phyloP scores from a whole-genome alignment of 2,888 invertebrate genomes.

The Caenorhabditis parvicauda region DNA sequence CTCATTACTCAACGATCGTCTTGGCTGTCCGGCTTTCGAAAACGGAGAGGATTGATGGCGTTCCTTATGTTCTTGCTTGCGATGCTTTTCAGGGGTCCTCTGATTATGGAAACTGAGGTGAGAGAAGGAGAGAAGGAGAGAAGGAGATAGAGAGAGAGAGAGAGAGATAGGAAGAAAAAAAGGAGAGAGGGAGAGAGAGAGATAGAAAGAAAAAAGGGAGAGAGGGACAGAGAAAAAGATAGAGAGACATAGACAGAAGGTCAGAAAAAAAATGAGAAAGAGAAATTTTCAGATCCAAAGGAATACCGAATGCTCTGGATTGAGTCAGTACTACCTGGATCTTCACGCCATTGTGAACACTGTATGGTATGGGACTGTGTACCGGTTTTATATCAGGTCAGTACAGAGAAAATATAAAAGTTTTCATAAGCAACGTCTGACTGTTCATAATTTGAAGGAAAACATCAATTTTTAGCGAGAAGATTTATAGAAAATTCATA shows the following conservation, averaged over 20 bases:
- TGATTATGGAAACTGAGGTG: slow-evolving; percentile 51
- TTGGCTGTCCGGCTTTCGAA: slow-evolving; percentile 30
- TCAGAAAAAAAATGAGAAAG: neutral
- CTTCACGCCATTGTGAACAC: slow-evolving; percentile 42
- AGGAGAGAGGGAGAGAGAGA: no score
- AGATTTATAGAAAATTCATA: no score
- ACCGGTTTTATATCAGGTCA: slow-evolving; percentile 39
- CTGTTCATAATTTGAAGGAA: neutral
- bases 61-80: slow-evolving; percentile 44
- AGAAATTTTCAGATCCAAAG: slow-evolving; percentile 30
- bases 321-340: slow-evolving; percentile 45
- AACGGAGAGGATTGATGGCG: slow-evolving; percentile 41
- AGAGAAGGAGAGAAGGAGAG: no score
- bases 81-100: slow-evolving; percentile 47
- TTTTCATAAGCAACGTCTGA: neutral
- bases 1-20: slow-evolving; percentile 38
- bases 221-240: no score
- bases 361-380: slow-evolving; percentile 54
- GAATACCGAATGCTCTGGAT: slow-evolving; percentile 50
- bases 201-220: no score
- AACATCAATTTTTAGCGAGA: neutral
- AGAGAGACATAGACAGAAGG: no score
- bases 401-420: neutral
- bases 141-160: no score
- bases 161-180: no score